A percentile compares a stretch with the other conserved stretches of the same genome.
These are phyloP conservation scores for Formicarius rufipectus DNA, from an alignment of 2,113 vertebrate species.

Conservation along the genomic window DNA sequence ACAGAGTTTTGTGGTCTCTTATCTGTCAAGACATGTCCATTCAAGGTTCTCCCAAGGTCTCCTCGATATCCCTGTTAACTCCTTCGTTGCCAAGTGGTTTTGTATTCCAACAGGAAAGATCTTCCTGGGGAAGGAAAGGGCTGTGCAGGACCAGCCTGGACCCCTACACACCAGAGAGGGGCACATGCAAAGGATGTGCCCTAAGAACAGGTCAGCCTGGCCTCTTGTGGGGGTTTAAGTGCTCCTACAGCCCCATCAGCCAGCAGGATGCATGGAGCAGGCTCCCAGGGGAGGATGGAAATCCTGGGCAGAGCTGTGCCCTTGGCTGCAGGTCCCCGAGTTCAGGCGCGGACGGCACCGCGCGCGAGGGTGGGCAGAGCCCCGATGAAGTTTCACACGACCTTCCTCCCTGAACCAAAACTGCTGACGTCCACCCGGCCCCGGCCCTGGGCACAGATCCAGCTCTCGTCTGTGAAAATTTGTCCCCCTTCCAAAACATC, in stretches of 20 bases:
- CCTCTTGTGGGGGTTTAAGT: not conserved
- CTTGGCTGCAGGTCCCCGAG: not conserved
- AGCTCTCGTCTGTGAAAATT: slow-evolving; percentile 12
- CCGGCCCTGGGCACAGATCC: not conserved
- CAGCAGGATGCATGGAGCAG: not conserved
- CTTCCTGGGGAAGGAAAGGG: not conserved
- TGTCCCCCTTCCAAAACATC: slow-evolving; percentile 44
- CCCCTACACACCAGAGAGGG: not conserved
- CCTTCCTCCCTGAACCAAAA: slow-evolving; percentile 63
- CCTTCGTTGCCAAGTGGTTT: too few relatives aligned
- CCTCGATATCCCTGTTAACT: too few relatives aligned
- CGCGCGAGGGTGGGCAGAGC: slow-evolving; percentile 11
- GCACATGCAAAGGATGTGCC: not conserved
- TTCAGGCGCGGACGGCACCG: not conserved
- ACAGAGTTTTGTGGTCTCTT: too few relatives aligned
- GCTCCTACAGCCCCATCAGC: fast-evolving
- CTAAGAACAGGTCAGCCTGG: not conserved
- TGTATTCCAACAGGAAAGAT: too few relatives aligned
- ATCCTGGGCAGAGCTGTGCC: not conserved
- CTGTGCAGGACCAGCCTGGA: not conserved
- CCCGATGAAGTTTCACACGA: slow-evolving; percentile 45
- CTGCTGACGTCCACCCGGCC: slow-evolving; percentile 46
- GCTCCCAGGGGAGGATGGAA: not conserved
- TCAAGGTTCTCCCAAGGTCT: too few relatives aligned
- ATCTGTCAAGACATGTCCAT: too few relatives aligned